A percentile compares a stretch with the other conserved stretches of the same genome.
These are phyloP conservation scores for Podarcis cretensis DNA, from an alignment of 2,113 vertebrate genomes.

Conservation along the genomic window DNA sequence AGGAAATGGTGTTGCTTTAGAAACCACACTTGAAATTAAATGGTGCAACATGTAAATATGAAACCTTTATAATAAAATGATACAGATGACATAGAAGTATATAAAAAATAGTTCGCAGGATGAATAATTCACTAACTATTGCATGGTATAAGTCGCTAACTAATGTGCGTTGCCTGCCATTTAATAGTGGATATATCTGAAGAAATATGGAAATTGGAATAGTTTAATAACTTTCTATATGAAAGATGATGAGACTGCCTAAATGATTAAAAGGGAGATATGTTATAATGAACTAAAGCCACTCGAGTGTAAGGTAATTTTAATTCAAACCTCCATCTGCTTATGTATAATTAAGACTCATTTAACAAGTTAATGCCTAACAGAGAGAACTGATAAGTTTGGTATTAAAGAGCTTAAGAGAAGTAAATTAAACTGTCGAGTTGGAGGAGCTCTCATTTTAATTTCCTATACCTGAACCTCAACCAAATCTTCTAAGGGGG, in stretches of 20 bases:
- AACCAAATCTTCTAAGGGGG: constrained; percentile 63
- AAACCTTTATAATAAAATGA: constrained; percentile 74
- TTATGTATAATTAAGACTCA: constrained; percentile 91
- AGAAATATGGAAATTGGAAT: constrained; percentile 86
- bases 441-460: constrained; percentile 78
- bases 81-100: constrained; percentile 74
- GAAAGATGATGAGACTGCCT: constrained; percentile 86
- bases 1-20: constrained; percentile 50
- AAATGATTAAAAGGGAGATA: constrained; percentile 90
- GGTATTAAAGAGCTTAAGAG: constrained; percentile 81
- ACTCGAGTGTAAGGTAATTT: constrained; percentile 90
- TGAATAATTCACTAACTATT: constrained; percentile 80
- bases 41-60: constrained; percentile 73
- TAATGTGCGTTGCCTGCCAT: constrained; percentile 79
- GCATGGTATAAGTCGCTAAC: constrained; percentile 76
- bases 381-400: constrained; percentile 83
- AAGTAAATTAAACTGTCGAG: constrained; percentile 83
- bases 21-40: constrained; percentile 68
- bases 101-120: constrained; percentile 75
- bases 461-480: constrained; percentile 75
- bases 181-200: constrained; percentile 82
- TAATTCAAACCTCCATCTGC: constrained; percentile 95
- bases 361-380: constrained; percentile 90
- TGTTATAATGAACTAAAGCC: constrained; percentile 93
- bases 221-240: constrained; percentile 85